phyloP scores from a whole-genome alignment of 2,888 invertebrate species.

The Pterostichus niger region DNA sequence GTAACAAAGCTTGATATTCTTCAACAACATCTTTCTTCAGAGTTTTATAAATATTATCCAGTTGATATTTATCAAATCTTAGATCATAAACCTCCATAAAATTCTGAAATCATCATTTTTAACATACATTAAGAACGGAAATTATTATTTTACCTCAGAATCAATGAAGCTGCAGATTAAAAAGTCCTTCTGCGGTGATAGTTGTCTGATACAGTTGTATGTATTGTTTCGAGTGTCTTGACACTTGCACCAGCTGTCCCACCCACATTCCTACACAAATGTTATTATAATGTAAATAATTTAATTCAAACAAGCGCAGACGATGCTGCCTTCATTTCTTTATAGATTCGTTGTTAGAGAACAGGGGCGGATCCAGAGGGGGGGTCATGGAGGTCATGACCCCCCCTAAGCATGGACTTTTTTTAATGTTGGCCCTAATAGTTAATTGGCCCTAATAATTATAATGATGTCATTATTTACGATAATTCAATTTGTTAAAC shows the following conservation, averaged over 20 bases:
- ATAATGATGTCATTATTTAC: too few relatives aligned
- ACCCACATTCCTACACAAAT: conserved; percentile 82
- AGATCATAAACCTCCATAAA: conserved; percentile 90
- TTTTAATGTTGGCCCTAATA: too few relatives aligned
- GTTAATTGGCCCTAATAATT: too few relatives aligned
- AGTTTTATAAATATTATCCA: conserved; percentile 82
- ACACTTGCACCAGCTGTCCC: conserved; percentile 88
- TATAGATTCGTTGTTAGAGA: too few relatives aligned
- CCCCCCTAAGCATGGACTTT: too few relatives aligned
- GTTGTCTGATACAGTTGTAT: conserved; percentile 86
- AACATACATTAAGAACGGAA: conserved; percentile 17
- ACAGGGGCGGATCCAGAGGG: too few relatives aligned
- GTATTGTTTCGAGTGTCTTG: conserved; percentile 92
- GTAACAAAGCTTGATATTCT: conserved; percentile 66
- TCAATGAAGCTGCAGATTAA: conserved; percentile 82
- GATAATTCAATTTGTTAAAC: too few relatives aligned
- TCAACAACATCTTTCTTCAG: conserved; percentile 62
- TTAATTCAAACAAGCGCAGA: too few relatives aligned
- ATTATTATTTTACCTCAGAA: conserved; percentile 74
- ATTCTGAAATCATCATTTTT: conserved; percentile 76
- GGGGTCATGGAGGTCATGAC: too few relatives aligned
- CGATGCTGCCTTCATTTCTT: too few relatives aligned
- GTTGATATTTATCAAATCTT: conserved; percentile 84
- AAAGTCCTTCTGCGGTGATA: conserved; percentile 79
- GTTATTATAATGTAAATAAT: too few relatives aligned